Evolutionary conservation across 2,888 invertebrate species (phyloP).

Genomic region (Apotomis betuletana): DNA sequence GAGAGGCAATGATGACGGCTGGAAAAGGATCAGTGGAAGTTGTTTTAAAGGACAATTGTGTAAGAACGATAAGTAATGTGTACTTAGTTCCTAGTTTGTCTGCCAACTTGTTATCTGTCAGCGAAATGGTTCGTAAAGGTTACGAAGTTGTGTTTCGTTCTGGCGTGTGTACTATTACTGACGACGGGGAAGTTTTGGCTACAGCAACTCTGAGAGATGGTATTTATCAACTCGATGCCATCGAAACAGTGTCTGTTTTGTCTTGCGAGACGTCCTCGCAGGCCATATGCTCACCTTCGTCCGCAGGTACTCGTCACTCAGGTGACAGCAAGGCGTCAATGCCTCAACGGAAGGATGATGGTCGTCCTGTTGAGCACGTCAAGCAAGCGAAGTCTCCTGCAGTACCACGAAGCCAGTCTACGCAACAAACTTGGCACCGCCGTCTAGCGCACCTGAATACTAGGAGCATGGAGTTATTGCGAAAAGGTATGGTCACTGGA

Average conservation of each 20-base stretch:
- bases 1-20: neutral
- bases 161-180: neutral
- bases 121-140: neutral
- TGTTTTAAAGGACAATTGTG: neutral
- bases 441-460: neutral
- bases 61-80: neutral
- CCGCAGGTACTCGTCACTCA: neutral
- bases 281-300: neutral
- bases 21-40: neutral
- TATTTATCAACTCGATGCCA: neutral
- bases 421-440: neutral
- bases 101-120: neutral
- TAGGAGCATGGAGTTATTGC: neutral
- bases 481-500: conserved; percentile 4
- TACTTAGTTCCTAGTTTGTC: conserved; percentile 18
- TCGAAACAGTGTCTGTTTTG: neutral
- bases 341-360: neutral
- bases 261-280: neutral
- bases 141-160: neutral
- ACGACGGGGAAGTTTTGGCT: neutral
- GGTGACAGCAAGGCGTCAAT: neutral
- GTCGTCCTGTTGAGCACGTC: neutral
- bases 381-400: neutral
- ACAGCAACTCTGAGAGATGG: neutral
- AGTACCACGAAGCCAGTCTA: neutral